Percentiles rank a stretch among this genome's conserved stretches.
Evolutionary conservation across 2,888 invertebrate genomes (phyloP).

Genomic region (Pyralis farinalis): DNA sequence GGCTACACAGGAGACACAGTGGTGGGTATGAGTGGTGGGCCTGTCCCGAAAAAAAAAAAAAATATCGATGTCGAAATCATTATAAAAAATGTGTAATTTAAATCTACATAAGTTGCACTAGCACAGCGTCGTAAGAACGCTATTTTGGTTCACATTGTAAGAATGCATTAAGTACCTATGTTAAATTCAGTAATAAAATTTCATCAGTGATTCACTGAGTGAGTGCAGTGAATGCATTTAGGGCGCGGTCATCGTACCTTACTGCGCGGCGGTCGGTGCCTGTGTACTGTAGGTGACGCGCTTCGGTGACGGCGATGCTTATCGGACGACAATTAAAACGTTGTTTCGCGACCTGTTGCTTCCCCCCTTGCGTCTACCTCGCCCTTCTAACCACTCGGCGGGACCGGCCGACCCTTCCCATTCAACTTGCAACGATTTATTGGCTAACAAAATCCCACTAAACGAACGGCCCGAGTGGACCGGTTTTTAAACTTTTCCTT

Average conservation of each 20-base stretch:
- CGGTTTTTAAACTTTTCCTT: slow-evolving; percentile 18
- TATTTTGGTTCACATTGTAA: too few relatives aligned
- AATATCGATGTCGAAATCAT: too few relatives aligned
- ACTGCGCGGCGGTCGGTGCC: slow-evolving; percentile 20
- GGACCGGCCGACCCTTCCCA: slow-evolving; percentile 39
- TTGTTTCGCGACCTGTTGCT: slow-evolving; percentile 79
- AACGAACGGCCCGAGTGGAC: slow-evolving; percentile 24
- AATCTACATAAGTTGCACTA: too few relatives aligned
- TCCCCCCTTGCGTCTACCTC: slow-evolving; percentile 27
- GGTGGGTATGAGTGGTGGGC: too few relatives aligned
- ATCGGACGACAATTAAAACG: slow-evolving; percentile 74
- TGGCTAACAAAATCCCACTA: slow-evolving; percentile 32
- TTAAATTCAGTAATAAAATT: too few relatives aligned
- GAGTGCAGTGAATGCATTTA: slow-evolving; percentile 53
- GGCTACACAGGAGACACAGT: too few relatives aligned
- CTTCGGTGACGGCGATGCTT: slow-evolving; percentile 70
- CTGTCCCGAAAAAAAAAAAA: too few relatives aligned
- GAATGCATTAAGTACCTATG: too few relatives aligned
- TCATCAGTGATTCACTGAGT: slow-evolving; percentile 16
- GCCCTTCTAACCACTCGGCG: slow-evolving; percentile 35
- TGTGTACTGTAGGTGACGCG: slow-evolving; percentile 65
- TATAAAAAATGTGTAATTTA: too few relatives aligned
- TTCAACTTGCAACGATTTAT: slow-evolving; percentile 38
- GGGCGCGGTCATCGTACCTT: slow-evolving; percentile 69
- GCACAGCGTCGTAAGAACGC: too few relatives aligned